Conservation (phyloP, 1,140 invertebrate genomes). For the Brachionus paranguensis region DNA sequence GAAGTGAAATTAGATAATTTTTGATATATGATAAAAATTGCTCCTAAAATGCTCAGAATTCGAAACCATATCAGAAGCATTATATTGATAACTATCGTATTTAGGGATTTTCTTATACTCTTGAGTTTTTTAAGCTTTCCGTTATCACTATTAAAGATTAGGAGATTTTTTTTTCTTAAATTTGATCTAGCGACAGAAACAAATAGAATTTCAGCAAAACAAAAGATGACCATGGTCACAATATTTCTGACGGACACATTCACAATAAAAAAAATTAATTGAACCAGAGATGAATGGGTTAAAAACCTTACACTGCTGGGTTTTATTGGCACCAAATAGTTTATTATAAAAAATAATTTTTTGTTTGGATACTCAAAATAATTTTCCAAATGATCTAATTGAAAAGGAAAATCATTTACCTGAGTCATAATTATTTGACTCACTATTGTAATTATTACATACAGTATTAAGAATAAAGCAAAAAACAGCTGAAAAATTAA, state of each 20-base stretch:
- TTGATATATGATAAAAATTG: neutral
- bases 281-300: neutral
- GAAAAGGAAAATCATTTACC: neutral
- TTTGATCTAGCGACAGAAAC: neutral
- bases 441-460: neutral
- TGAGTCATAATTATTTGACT: neutral
- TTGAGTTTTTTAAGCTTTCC: neutral
- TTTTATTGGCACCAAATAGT: neutral
- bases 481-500: neutral
- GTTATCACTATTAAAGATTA: neutral
- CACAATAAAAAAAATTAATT: neutral
- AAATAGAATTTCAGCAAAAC: neutral
- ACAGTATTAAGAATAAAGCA: neutral
- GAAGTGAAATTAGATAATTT: neutral
- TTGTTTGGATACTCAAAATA: neutral
- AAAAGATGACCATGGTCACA: neutral
- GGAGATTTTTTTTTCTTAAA: neutral
- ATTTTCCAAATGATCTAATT: neutral
- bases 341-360: neutral
- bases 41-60: neutral
- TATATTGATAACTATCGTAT: neutral
- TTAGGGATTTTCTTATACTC: neutral
- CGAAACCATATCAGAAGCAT: neutral
- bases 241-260: neutral
- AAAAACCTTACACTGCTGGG: neutral